phyloP scores from a whole-genome alignment of 30 jellyfish, hydroid and myxozoan genomes.

The Chironex yamaguchii region DNA sequence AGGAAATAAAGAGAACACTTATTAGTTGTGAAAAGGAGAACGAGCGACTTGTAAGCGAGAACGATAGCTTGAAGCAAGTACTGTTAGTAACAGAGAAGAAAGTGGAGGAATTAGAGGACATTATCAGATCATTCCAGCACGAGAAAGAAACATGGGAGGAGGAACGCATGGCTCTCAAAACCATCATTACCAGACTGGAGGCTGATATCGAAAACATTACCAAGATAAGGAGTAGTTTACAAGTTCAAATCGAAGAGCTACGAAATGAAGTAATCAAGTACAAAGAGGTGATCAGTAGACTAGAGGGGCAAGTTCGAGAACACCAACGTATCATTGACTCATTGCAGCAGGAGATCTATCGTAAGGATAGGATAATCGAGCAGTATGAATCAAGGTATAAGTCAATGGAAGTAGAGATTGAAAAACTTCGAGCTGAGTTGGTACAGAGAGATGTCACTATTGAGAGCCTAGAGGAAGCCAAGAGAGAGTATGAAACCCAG shows the following conservation, averaged over 20 bases:
- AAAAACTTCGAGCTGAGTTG: conserved; percentile 78
- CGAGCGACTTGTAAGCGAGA: conserved; percentile 79
- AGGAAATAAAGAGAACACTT: conserved; percentile 79
- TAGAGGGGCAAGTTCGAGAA: conserved; percentile 91
- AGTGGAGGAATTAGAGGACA: conserved; percentile 77
- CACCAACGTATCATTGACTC: conserved; percentile 89
- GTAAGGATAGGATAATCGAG: conserved; percentile 87
- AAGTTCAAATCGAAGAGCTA: conserved; percentile 66
- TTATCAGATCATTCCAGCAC: conserved; percentile 71
- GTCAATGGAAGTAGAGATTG: conserved; percentile 84
- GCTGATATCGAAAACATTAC: conserved; percentile 68
- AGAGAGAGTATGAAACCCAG: conserved; percentile 79
- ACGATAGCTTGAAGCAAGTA: conserved; percentile 78
- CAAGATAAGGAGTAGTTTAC: conserved; percentile 73
- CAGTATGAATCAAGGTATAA: conserved; percentile 68
- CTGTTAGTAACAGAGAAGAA: conserved; percentile 53
- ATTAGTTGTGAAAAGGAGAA: conserved; percentile 70
- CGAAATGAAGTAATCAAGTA: conserved; percentile 78
- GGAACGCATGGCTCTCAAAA: conserved; percentile 68
- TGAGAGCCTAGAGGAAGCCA: conserved; percentile 89
- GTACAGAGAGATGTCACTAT: conserved; percentile 81
- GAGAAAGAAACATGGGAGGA: conserved; percentile 88
- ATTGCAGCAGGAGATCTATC: conserved; percentile 82
- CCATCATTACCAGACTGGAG: conserved; percentile 82
- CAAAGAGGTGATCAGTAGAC: conserved; percentile 80